Percentiles rank a stretch among this genome's conserved stretches.
Evolutionary conservation across 2,888 invertebrate genomes (phyloP).

Genomic region (Ptilodon capucinus): DNA sequence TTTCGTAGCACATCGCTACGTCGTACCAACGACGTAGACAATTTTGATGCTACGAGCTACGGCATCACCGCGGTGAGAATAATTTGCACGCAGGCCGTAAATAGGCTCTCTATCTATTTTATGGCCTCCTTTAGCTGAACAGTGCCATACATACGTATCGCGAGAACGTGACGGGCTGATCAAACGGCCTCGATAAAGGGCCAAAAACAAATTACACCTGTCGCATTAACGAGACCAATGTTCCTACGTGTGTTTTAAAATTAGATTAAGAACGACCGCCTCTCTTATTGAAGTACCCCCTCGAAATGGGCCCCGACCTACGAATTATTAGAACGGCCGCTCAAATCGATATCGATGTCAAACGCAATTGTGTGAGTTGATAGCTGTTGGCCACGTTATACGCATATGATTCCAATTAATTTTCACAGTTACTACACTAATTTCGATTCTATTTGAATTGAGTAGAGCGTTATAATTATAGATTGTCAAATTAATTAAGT

Average conservation of each 20-base stretch:
- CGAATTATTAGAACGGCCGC: background rate
- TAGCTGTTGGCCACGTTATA: background rate
- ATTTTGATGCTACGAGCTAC: conserved; percentile 13
- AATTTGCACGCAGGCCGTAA: conserved; percentile 26
- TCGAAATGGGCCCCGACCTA: background rate
- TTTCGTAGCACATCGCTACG: background rate
- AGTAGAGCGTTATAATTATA: too few species aligned
- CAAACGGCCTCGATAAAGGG: conserved; percentile 16
- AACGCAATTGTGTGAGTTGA: background rate
- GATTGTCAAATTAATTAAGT: too few species aligned
- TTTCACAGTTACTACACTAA: background rate
- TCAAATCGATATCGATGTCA: background rate
- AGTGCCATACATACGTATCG: conserved; percentile 23
- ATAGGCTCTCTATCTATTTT: conserved; percentile 30
- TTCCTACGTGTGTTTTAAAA: background rate
- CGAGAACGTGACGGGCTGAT: conserved; percentile 23
- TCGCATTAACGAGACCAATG: conserved; percentile 5
- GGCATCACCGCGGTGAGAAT: conserved; percentile 8
- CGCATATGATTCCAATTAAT: background rate
- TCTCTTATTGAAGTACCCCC: background rate
- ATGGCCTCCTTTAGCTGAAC: conserved; percentile 25
- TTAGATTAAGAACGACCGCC: background rate
- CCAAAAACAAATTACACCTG: conserved; percentile 23
- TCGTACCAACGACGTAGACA: conserved; percentile 23
- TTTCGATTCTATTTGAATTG: too few species aligned